Conservation (phyloP, 2,888 invertebrate species). For the Amiota minor region DNA sequence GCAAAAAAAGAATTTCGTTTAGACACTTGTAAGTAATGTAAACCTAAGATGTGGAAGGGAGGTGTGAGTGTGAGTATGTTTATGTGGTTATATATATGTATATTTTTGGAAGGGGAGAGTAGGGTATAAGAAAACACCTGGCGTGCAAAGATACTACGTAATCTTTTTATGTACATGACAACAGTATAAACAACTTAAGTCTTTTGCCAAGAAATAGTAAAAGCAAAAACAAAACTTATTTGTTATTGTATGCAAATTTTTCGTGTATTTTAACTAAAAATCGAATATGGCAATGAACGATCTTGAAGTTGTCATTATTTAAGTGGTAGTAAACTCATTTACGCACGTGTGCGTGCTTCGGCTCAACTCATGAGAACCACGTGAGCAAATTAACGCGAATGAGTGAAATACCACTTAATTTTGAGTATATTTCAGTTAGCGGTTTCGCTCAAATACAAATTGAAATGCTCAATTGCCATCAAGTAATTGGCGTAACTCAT, state of each 20-base stretch:
- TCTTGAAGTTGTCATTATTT: constrained; percentile 20
- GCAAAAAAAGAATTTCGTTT: too few relatives aligned
- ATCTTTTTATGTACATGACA: neutral
- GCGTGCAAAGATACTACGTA: neutral
- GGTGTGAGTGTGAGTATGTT: neutral
- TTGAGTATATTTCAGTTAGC: too few relatives aligned
- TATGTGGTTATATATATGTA: too few relatives aligned
- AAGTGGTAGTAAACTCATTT: neutral
- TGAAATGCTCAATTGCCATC: neutral
- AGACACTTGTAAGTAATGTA: too few relatives aligned
- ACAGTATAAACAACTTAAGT: neutral
- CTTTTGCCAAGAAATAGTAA: neutral
- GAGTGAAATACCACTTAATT: too few relatives aligned
- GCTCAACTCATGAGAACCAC: neutral
- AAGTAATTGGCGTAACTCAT: constrained; percentile 9
- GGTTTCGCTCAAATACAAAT: too few relatives aligned
- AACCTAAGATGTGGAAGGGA: neutral
- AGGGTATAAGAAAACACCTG: too few relatives aligned
- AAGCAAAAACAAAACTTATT: constrained; percentile 6
- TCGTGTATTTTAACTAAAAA: neutral
- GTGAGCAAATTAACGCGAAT: neutral
- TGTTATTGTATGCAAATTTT: constrained; percentile 8
- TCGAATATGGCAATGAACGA: constrained; percentile 57
- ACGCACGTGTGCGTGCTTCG: constrained; percentile 44
- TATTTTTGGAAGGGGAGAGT: too few relatives aligned